Base-by-base conservation (phyloP, 2,113 vertebrate species). In the Prolemur simus region DNA sequence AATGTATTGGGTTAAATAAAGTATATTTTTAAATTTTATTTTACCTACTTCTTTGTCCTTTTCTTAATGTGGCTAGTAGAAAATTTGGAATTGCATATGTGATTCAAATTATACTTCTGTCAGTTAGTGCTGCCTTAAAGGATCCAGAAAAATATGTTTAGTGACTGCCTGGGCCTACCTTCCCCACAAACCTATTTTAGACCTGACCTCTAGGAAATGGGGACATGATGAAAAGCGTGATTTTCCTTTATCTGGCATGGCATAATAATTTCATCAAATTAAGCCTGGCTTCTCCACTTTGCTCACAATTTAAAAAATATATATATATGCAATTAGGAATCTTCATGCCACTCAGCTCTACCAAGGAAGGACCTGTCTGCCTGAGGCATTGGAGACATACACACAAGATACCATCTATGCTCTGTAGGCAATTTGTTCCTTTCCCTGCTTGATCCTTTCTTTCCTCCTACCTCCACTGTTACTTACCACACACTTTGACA, bases 1-100 rank as follows among this genome's bases (percentile, higher is more conserved):
- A 82, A 93, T 69, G 32, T 63, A 27, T 69, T 18, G 5, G 23
- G 49, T 87, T 92, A 86, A 94, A 69, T 86, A 91, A 86, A 89
- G 52, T 54, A 18, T 47, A 23, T 45, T 89, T 23, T 82, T 91
- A 81, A 56, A 74, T 89, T 87, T 45, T 42, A 83, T 87, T 76
- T 95, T 11, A 60, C 2, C n/a, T 76, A 15, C 13, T 66, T 63
- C 45, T 20, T 78, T 37, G 54, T 23, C 34, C 23, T 64, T 93
- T 74, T 77, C 47, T n/a, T n/a, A 27, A 63, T 20, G 23, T 49
- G 39, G 7, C 52, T n/a, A 88, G 47, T 20, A 88, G 60, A 96
- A 96, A 82, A 56, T 87, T 18, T 87, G 29, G 95, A 93, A 87
- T 69, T 90, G 8, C 3, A 3, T 71, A 34, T 64, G 20, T 58